phyloP scores from a whole-genome alignment of 2,113 vertebrate genomes.

The Aegithalos caudatus region DNA sequence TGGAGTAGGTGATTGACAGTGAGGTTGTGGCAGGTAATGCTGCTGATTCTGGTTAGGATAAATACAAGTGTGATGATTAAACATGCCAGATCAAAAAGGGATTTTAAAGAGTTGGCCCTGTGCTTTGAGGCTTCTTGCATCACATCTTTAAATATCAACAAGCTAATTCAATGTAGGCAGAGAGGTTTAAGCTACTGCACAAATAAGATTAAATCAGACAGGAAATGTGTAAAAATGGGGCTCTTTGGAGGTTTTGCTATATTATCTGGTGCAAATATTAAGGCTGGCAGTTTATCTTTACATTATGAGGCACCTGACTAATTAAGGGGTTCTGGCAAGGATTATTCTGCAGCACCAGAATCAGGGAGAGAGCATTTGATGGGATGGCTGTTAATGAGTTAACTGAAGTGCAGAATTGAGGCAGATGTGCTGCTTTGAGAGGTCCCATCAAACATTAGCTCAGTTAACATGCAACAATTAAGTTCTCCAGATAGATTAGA shows the following conservation, averaged over 20 bases:
- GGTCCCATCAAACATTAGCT: not conserved
- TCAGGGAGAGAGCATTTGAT: not conserved
- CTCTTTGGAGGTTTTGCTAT: not conserved
- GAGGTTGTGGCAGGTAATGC: not conserved
- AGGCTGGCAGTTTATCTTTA: not conserved
- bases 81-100: not conserved
- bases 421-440: not conserved
- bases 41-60: not conserved
- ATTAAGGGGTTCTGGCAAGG: not conserved
- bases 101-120: not conserved
- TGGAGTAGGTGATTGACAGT: not conserved
- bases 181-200: not conserved
- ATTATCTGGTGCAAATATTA: not conserved
- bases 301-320: not conserved
- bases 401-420: not conserved
- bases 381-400: not conserved
- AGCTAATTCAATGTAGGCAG: not conserved
- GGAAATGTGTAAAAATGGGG: not conserved
- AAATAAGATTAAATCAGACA: not conserved
- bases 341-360: not conserved
- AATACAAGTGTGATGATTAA: not conserved
- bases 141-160: not conserved
- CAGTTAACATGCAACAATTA: not conserved
- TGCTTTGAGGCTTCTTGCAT: not conserved
- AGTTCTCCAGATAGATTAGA: not conserved